A percentile compares a stretch with the other conserved stretches of the same genome.
These are phyloP conservation scores for Dynastes hyllus DNA, from an alignment of 2,888 invertebrate genomes.

Conservation along the genomic window DNA sequence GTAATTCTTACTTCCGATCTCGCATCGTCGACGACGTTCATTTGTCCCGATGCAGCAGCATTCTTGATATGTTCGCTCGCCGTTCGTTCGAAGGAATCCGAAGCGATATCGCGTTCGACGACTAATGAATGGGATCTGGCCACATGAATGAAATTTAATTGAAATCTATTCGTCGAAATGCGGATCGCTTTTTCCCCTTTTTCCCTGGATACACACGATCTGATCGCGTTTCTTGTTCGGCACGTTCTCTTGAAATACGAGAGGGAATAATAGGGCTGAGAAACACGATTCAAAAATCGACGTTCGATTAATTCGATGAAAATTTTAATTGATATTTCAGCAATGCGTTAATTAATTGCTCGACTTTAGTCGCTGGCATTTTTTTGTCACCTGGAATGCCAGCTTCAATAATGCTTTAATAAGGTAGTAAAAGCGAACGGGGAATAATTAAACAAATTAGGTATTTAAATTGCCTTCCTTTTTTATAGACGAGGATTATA, in stretches of 20 bases:
- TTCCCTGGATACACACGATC: not conserved
- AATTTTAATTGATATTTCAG: constrained; percentile 35
- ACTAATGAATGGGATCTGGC: constrained; percentile 15
- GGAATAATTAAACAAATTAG: constrained; percentile 31
- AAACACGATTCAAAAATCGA: constrained; percentile 19
- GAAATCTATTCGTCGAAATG: constrained; percentile 40
- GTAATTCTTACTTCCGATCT: constrained; percentile 4
- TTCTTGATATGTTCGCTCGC: constrained; percentile 8
- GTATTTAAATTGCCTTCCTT: constrained; percentile 11
- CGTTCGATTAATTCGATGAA: constrained; percentile 14
- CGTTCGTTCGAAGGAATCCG: not conserved
- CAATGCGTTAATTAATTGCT: constrained; percentile 40
- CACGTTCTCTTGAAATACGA: constrained; percentile 16
- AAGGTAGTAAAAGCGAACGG: constrained; percentile 12
- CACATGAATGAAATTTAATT: constrained; percentile 45
- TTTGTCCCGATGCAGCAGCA: constrained; percentile 14
- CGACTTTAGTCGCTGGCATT: constrained; percentile 2
- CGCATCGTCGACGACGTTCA: not conserved
- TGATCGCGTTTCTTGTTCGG: not conserved
- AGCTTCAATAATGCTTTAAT: constrained; percentile 12
- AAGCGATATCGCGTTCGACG: not conserved
- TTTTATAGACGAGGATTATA: constrained; percentile 15
- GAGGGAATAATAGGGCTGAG: not conserved
- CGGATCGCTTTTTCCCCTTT: constrained; percentile 1
- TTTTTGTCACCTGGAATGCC: constrained; percentile 10